Base-by-base conservation (phyloP, 2,113 vertebrate species). In the Entomyzon cyanotis region DNA sequence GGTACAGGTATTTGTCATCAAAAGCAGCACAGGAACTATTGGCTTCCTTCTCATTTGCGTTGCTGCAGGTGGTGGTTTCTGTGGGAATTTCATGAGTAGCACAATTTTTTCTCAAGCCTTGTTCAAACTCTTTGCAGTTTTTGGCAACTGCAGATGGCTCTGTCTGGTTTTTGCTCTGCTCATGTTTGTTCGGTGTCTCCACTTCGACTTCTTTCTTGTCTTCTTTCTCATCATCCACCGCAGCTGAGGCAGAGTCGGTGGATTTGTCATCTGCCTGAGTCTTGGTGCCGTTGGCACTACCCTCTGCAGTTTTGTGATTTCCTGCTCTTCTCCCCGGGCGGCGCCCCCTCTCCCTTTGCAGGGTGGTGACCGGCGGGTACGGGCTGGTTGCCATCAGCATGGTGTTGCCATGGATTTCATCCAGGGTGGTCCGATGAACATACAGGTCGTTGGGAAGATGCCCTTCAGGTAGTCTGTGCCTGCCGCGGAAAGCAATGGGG, bases 291-390 rank as follows among this genome's bases (percentile, higher is more conserved):
- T 93, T 92, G 25, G 89, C 59, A 1, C 97, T 95, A 39, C 87
- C 96, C 16, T 99, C 98, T 35, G 96, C 63, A n/a, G 69, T 79
- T 97, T 98, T 99, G 95, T 98, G 98, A 86, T 96, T 97, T 7
- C 97, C 93, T 1, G 98, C 86, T 62, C 98, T 98, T 71, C 98
- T 98, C 44, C 98, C 98, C 1, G 98, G 97, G 67, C 98, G 97
- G 10, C 98, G 98, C 1, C 98, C 98, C 87, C 98, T 97, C 97
- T 99, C 99, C 89, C 98, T 98, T 23, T 99, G 98, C 96, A 99
- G 95, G 0, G 97, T 98, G 95, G 98, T 97, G 74, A 99, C 97
- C 3, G 98, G 98, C 5, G 98, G 98, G 69, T 98, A 99, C 0
- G 99, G 99, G 81, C 98, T 97, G 31, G 97, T 84, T 9, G 99